phyloP scores from a whole-genome alignment of 2,113 vertebrate genomes.

The mouse (Mus musculus) region DNA sequence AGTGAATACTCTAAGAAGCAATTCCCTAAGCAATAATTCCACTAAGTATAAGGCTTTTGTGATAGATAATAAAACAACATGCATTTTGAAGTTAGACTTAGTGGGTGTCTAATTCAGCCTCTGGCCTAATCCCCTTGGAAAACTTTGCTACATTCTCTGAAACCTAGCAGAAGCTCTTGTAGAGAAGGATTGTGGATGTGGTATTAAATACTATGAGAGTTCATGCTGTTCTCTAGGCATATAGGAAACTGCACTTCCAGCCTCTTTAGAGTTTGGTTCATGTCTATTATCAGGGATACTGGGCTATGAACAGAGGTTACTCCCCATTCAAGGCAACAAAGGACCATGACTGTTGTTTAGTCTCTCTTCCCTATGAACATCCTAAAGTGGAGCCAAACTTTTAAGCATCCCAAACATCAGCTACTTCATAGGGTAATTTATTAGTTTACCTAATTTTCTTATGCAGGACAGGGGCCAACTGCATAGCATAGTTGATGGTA shows the following conservation, averaged over 20 bases:
- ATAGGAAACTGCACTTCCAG: not conserved
- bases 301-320: not conserved
- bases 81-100: not conserved
- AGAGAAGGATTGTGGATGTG: not conserved
- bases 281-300: not conserved
- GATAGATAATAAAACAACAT: not conserved
- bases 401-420: not conserved
- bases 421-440: not conserved
- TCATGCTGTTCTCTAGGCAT: not conserved
- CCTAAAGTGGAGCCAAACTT: not conserved
- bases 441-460: not conserved
- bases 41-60: not conserved
- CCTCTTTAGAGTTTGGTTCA: not conserved
- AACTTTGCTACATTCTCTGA: not conserved
- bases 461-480: not conserved
- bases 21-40: constrained; percentile 11
- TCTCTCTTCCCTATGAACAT: not conserved
- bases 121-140: not conserved
- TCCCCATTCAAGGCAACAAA: not conserved
- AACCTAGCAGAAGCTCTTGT: not conserved
- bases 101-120: not conserved
- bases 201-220: not conserved
- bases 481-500: too few species aligned
- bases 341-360: not conserved
- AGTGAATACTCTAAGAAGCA: not conserved